These are phyloP conservation scores for Lithophane leautieri DNA, from an alignment of 2,888 invertebrate species.

Conservation along the genomic window DNA sequence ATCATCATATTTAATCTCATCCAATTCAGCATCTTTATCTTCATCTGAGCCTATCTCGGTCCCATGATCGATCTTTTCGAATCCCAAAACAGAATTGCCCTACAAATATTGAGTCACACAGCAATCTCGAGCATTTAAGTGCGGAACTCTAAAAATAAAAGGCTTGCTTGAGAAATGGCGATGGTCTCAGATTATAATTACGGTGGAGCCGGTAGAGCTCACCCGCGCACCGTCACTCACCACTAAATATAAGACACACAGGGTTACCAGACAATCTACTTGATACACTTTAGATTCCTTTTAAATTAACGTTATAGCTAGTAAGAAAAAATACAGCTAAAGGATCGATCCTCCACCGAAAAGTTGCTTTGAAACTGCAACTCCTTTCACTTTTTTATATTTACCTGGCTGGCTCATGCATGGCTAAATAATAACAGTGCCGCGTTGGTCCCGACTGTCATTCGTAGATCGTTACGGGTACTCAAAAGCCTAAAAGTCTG, in stretches of 20 bases:
- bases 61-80: conserved; percentile 6
- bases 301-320: not conserved
- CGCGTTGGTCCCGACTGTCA: not conserved
- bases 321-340: not conserved
- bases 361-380: not conserved
- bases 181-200: conserved; percentile 86
- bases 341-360: not conserved
- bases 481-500: not conserved
- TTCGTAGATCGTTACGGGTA: not conserved
- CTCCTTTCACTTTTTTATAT: not conserved
- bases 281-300: not conserved
- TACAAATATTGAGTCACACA: conserved; percentile 45
- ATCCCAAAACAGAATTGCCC: conserved; percentile 15
- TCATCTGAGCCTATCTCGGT: not conserved
- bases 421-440: too few species aligned
- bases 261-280: conserved; percentile 45
- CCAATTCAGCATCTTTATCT: not conserved
- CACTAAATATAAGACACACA: conserved; percentile 80
- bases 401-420: not conserved
- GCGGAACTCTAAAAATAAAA: conserved; percentile 69
- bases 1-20: not conserved
- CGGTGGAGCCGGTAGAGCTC: conserved; percentile 69
- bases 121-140: conserved; percentile 56
- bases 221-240: conserved; percentile 86
- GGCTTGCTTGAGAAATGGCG: conserved; percentile 78